Evolutionary conservation across 2,888 invertebrate species (phyloP).

Genomic region (Strigamia maritima): DNA sequence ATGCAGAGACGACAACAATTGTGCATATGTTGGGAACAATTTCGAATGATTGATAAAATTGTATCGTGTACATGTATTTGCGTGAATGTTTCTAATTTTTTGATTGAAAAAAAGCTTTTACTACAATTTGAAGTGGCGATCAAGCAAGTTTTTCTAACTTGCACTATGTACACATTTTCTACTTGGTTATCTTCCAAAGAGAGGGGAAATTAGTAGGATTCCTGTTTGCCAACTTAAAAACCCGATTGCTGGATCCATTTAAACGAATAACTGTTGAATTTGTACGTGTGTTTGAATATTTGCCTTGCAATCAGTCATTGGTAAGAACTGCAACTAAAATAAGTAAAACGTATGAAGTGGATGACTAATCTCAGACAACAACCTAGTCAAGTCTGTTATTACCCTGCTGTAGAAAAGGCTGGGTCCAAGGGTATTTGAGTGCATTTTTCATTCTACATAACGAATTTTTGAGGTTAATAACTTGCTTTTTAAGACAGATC

Average conservation of each 20-base stretch:
- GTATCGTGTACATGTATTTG: not conserved
- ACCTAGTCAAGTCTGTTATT: slow-evolving; percentile 35
- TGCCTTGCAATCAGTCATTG: slow-evolving; percentile 6
- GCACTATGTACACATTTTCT: not conserved
- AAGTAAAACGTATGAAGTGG: not conserved
- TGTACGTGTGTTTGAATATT: slow-evolving; percentile 4
- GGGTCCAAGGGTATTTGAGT: slow-evolving; percentile 33
- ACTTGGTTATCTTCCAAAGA: slow-evolving; percentile 15
- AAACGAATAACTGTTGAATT: not conserved
- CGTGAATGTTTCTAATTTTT: slow-evolving; percentile 1
- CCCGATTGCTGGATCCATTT: not conserved
- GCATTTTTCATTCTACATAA: slow-evolving; percentile 6
- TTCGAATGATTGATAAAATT: slow-evolving; percentile 10
- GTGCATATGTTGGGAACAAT: slow-evolving; percentile 5
- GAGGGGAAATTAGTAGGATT: not conserved
- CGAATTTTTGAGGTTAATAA: slow-evolving; percentile 10
- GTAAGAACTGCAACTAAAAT: slow-evolving; percentile 10
- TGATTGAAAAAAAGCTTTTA: slow-evolving; percentile 1
- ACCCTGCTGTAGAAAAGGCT: slow-evolving; percentile 37
- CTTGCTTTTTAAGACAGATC: slow-evolving; percentile 1
- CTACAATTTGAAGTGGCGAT: not conserved
- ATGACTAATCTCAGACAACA: slow-evolving; percentile 21
- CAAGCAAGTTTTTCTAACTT: not conserved
- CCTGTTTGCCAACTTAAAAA: slow-evolving; percentile 5
- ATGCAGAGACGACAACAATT: slow-evolving; percentile 4